Percentiles rank a stretch among this genome's conserved stretches.
Conservation (phyloP, 2,797 vertebrate genomes). For the Scyliorhinus canicula region DNA sequence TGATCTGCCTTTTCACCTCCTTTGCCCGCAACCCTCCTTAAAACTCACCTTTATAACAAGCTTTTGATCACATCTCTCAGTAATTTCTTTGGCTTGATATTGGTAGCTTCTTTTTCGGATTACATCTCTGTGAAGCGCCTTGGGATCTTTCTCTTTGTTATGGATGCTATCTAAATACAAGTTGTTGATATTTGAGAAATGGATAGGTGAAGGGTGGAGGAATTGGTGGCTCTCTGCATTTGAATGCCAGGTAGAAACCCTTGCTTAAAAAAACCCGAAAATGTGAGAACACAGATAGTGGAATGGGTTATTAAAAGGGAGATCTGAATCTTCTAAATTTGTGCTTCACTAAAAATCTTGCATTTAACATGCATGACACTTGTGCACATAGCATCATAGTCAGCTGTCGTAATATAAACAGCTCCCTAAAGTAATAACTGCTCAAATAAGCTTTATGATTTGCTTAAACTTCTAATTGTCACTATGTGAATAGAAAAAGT, state of each 20-base stretch:
- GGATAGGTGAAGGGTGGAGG: neutral
- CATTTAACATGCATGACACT: neutral
- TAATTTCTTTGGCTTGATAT: neutral
- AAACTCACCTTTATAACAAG: neutral
- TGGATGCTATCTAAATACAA: neutral
- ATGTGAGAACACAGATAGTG: neutral
- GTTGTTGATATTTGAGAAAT: neutral
- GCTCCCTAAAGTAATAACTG: neutral
- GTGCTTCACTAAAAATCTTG: neutral
- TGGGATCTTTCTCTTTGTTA: neutral
- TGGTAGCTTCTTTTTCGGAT: neutral
- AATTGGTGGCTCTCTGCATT: neutral
- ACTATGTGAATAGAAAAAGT: neutral
- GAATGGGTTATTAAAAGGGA: neutral
- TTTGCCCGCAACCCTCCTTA: neutral
- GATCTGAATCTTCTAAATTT: neutral
- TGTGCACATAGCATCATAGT: neutral
- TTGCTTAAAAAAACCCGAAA: neutral
- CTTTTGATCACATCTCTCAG: neutral
- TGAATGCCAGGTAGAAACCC: neutral
- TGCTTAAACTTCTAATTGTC: neutral
- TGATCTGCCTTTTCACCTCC: neutral
- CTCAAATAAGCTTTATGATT: neutral
- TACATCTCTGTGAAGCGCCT: neutral
- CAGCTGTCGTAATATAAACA: neutral